A percentile compares a stretch with the other conserved stretches of the same genome.
These are phyloP conservation scores for Illadopsis cleaveri DNA, from an alignment of 2,113 vertebrate genomes.

Conservation along the genomic window DNA sequence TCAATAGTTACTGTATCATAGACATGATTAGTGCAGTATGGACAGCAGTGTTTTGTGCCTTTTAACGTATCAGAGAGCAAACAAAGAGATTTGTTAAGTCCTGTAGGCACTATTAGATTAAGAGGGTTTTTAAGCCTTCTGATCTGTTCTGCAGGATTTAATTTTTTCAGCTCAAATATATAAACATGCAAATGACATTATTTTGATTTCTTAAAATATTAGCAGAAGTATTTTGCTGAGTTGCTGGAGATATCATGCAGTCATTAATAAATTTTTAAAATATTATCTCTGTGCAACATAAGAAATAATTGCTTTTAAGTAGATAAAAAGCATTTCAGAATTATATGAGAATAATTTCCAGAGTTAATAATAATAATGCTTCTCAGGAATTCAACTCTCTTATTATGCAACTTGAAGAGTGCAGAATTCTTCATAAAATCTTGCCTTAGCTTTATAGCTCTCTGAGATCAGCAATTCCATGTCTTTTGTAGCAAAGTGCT, in stretches of 20 bases:
- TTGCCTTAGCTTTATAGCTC: not conserved
- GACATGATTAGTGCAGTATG: not conserved
- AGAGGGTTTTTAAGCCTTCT: not conserved
- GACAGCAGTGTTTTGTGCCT: not conserved
- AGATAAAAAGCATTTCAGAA: not conserved
- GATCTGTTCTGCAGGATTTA: not conserved
- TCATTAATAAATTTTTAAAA: not conserved
- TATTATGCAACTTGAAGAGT: not conserved
- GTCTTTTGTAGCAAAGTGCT: not conserved
- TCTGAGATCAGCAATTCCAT: not conserved
- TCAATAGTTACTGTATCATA: slow-evolving; percentile 61
- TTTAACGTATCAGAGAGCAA: not conserved
- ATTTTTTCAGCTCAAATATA: not conserved
- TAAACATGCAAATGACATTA: not conserved
- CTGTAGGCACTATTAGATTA: not conserved
- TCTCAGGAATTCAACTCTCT: not conserved
- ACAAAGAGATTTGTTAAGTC: not conserved
- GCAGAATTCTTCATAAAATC: not conserved
- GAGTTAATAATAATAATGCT: not conserved
- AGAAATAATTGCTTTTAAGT: not conserved
- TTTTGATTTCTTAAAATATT: not conserved
- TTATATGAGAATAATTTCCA: not conserved
- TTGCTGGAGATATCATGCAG: not conserved
- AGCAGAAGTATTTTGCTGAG: not conserved
- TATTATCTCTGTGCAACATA: not conserved